Percentiles rank a stretch among this genome's conserved stretches.
phyloP scores from a whole-genome alignment of 30 jellyfish, hydroid and myxozoan species.

The Chrysaora quinquecirrha region DNA sequence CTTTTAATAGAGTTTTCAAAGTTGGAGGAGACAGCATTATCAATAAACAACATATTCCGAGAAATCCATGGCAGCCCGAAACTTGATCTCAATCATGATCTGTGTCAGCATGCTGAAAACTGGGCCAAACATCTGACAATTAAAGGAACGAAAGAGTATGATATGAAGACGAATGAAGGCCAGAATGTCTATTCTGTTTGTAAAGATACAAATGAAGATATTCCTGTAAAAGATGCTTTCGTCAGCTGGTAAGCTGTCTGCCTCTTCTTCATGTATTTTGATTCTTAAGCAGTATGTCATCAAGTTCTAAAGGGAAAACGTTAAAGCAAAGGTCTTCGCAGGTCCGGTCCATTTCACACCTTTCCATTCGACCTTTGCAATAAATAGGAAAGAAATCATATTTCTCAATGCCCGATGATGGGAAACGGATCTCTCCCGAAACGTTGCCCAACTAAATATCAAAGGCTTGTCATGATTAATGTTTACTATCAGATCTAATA shows the following conservation, averaged over 20 bases:
- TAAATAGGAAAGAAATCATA: too few species aligned
- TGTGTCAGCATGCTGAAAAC: constrained; percentile 77
- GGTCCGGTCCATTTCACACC: too few species aligned
- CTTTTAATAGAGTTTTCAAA: constrained; percentile 29
- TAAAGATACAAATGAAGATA: constrained; percentile 13
- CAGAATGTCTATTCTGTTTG: constrained; percentile 52
- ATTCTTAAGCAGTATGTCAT: too few species aligned
- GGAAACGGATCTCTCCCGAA: too few species aligned
- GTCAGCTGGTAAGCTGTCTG: constrained; percentile 42
- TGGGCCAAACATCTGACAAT: constrained; percentile 83
- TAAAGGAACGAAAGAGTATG: constrained; percentile 36
- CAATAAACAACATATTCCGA: constrained; percentile 82
- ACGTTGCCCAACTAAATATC: too few species aligned
- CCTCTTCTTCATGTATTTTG: too few species aligned
- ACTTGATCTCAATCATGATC: constrained; percentile 63
- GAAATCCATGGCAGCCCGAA: constrained; percentile 85
- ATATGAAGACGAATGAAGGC: constrained; percentile 43
- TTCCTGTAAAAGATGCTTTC: constrained; percentile 50
- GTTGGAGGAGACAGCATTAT: constrained; percentile 65
- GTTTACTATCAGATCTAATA: too few species aligned
- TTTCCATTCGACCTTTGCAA: too few species aligned
- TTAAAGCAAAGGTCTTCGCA: too few species aligned
- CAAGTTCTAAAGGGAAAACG: too few species aligned
- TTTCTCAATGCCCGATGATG: too few species aligned
- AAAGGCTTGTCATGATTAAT: too few species aligned